Percentiles rank a stretch among this genome's conserved stretches.
Evolutionary conservation across 1,140 invertebrate species (phyloP).

Genomic region (Brachionus koreanus): DNA sequence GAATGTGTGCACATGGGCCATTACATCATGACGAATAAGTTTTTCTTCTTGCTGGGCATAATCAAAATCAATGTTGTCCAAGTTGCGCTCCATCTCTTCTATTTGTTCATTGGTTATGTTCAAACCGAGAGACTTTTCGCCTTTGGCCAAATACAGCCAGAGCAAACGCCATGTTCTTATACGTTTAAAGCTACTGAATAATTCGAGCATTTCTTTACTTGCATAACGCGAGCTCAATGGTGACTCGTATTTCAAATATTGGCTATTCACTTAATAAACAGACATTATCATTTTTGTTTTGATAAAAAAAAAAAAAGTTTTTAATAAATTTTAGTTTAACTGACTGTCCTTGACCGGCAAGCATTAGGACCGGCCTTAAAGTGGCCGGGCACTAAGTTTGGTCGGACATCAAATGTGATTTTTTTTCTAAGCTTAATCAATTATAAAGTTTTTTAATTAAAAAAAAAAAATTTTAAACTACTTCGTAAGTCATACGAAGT

Average conservation of each 20-base stretch:
- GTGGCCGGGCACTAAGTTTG: too few species aligned
- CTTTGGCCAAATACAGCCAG: constrained; percentile 84
- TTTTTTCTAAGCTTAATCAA: too few species aligned
- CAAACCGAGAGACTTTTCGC: constrained; percentile 83
- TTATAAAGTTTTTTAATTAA: too few species aligned
- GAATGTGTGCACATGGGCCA: constrained; percentile 96
- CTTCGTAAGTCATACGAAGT: neutral
- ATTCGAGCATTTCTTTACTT: constrained; percentile 85
- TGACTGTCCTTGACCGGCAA: too few species aligned
- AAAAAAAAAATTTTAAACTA: too few species aligned
- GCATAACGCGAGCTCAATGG: constrained; percentile 84
- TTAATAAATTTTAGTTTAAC: too few species aligned
- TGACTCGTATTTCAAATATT: constrained; percentile 51
- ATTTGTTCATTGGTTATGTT: constrained; percentile 83
- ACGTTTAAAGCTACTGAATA: constrained; percentile 90
- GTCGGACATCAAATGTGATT: too few species aligned
- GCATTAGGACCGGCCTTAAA: too few species aligned
- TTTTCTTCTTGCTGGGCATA: constrained; percentile 79
- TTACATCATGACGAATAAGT: constrained; percentile 87
- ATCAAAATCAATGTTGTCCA: constrained; percentile 80
- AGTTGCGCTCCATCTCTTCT: constrained; percentile 74
- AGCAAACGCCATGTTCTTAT: constrained; percentile 83
- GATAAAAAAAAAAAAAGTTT: too few species aligned
- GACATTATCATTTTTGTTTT: too few species aligned
- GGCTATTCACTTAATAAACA: neutral